Evolutionary conservation across 2,797 vertebrate genomes (phyloP), one percentile per base, ranked within the genome.

Genomic region (Brachyalestes nurse): DNA sequence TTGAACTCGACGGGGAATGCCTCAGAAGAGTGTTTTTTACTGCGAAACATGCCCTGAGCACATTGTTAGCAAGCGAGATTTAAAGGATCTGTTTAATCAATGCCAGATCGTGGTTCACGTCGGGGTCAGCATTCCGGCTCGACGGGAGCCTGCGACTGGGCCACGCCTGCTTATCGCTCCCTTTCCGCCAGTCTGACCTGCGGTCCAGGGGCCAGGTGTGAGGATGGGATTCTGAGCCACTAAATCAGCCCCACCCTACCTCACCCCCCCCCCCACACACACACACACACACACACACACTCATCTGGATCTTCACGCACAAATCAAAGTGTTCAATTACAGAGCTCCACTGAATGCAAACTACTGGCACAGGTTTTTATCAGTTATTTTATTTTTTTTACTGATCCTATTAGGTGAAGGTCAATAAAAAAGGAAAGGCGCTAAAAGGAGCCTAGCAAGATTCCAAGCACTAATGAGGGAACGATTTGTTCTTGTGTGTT

Each of bases 1-100:
- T 90, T 90, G 88, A 90, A 88, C 87, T 88, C 88, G 25, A 87
- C 83, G 60, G 89, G 89, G 89, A 87, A 88, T 85, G 89, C 85
- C 81, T 85, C 75, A 83, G 86, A 90, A 87, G 79, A 82, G 80
- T 81, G 61, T 86, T 87, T 83, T 89, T 90, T 88, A 88, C 83
- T 87, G 87, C 83, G 79, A 83, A 88, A 88, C 86, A 88, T 88
- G 87, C 88, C 87, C 80, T 80, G 79, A 87, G 89, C 88, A 89
- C 86, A 87, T 88, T 90, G 87, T 90, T 90, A 90, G 86, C 60
- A 81, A 88, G 84, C 80, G 86, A 88, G 87, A 89, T 88, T 89
- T 90, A 89, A 90, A 88, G 80, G 80, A 83, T 85, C 82, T 58
- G 73, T 80, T 80, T 88, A 90, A 90, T 90, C 87, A 88, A 86